Evolutionary conservation across 2,113 vertebrate genomes (phyloP), one percentile per base, ranked within the genome.

Genomic region (Triplophysa dalaica): DNA sequence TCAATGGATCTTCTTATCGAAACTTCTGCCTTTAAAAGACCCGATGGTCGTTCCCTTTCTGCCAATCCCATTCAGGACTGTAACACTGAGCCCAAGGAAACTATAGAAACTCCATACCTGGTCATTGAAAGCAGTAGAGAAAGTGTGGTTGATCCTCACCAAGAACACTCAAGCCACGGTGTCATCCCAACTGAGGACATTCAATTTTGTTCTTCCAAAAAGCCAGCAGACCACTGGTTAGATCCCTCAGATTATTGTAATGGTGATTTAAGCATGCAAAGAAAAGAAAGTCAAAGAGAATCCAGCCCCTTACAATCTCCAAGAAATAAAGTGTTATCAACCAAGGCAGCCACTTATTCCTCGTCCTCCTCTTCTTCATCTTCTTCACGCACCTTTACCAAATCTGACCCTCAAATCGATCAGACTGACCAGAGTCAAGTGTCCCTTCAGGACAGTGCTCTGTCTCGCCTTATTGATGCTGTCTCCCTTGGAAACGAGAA

Each of bases 381-480:
- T 19, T 86, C 81, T 70, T 86, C 87, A 68, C 16, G 4, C 69
- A 67, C 61, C 66, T 61, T 6, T 85, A 79, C 13, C 84, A 86
- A 64, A 33, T 79, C 75, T 0, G 85, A 79, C 83, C 89, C 74
- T 86, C 88, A 74, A 64, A 52, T 86, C 1, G 86, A 81, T 2
- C 8, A 86, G 64, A 67, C 14, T 29, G 85, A 89, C 54, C 82
- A 91, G 38, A 92, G 90, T 70, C 82, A 81, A 0, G 70, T 63
- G 24, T 87, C 91, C 77, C 83, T 94, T 65, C 93, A 95, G 65
- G 95, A 97, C 78, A 94, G 94, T 85, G 91, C 93, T 41, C 91
- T 98, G 82, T 99, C 98, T 81, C 93, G 89, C 83, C 95, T 98
- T 22, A 97, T 98, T 75, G 95, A 96, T 67, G 92, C 94, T 2